These are phyloP conservation scores for Premnoplex brunnescens DNA, from an alignment of 2,797 vertebrate genomes.

Conservation along the genomic window DNA sequence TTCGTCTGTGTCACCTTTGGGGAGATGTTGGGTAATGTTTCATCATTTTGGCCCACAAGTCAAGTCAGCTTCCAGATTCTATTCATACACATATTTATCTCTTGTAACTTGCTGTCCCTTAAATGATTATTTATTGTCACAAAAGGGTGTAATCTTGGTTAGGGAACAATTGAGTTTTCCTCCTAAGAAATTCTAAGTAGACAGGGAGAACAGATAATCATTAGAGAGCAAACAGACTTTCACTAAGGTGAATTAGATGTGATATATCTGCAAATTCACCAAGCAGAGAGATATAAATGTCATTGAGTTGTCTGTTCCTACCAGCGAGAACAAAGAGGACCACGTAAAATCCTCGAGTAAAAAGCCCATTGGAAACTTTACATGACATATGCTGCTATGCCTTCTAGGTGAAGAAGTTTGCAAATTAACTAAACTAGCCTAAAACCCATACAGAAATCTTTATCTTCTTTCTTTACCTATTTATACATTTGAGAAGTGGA, in stretches of 20 bases:
- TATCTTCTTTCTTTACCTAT: background rate
- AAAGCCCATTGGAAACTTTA: background rate
- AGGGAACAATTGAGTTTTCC: slow-evolving; percentile 1
- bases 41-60: background rate
- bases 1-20: background rate
- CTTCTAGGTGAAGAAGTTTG: background rate
- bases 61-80: background rate
- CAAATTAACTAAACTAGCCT: background rate
- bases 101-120: background rate
- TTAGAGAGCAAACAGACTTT: background rate
- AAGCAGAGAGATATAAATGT: background rate
- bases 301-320: background rate
- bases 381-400: background rate
- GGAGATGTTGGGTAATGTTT: background rate
- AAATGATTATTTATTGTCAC: background rate
- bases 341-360: background rate
- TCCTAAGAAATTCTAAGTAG: background rate
- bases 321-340: background rate
- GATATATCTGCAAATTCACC: background rate
- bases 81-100: background rate
- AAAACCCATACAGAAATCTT: background rate
- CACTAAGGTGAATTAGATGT: background rate
- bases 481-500: background rate
- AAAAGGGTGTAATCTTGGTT: background rate
- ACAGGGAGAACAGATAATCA: background rate